These are phyloP conservation scores for Xenus cinereus DNA, from an alignment of 2,113 vertebrate genomes.

Conservation along the genomic window DNA sequence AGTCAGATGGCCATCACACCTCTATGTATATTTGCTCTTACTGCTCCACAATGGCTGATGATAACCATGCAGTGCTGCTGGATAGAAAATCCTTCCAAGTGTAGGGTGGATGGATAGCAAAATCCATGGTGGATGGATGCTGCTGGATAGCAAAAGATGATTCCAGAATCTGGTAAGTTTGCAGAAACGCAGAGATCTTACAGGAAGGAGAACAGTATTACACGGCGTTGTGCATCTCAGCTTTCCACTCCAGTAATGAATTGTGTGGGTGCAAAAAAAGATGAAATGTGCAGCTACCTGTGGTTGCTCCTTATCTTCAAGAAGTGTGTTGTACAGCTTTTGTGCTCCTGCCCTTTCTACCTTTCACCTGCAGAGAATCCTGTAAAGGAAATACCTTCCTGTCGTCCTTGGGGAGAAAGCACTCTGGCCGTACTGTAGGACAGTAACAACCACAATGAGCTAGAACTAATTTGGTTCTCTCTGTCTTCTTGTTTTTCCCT, in stretches of 20 bases:
- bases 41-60: neutral
- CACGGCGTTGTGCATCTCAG: fast-evolving
- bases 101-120: too few relatives aligned
- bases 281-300: neutral
- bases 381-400: neutral
- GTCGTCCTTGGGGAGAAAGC: neutral
- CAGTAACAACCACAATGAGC: neutral
- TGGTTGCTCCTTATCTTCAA: neutral
- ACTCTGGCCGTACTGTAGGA: fast-evolving
- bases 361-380: neutral
- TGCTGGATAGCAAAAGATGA: neutral
- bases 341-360: neutral
- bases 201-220: fast-evolving
- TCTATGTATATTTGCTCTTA: neutral
- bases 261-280: neutral
- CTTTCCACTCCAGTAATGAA: neutral
- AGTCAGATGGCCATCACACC: neutral
- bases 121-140: too few relatives aligned
- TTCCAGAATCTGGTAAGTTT: neutral
- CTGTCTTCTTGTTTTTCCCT: neutral
- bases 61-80: neutral
- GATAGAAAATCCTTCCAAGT: neutral
- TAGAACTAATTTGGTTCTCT: neutral
- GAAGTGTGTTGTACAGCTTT: neutral
- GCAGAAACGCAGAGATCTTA: neutral